phyloP scores from a whole-genome alignment of 2,888 invertebrate genomes.

The Leptopterna dolabrata region DNA sequence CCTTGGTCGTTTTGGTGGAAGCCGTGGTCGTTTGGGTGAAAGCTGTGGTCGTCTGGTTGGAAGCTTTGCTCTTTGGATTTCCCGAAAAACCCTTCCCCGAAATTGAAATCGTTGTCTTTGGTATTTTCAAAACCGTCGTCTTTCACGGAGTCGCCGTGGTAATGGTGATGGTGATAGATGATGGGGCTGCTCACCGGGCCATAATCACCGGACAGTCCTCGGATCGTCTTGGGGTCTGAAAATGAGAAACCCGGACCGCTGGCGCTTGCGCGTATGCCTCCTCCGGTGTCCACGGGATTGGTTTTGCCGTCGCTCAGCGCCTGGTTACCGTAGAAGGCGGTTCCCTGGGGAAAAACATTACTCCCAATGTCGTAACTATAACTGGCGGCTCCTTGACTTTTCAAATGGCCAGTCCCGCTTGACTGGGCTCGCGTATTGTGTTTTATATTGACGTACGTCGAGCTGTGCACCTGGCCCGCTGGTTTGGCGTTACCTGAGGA shows the following conservation, averaged over 20 bases:
- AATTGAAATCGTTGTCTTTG: background rate
- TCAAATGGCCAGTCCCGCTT: background rate
- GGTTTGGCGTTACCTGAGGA: background rate
- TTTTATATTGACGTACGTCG: slow-evolving; percentile 20
- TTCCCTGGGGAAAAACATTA: background rate
- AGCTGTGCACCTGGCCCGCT: background rate
- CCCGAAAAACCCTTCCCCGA: background rate
- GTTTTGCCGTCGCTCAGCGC: background rate
- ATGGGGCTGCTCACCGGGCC: background rate
- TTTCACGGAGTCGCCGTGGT: background rate
- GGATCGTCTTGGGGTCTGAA: background rate
- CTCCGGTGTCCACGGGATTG: background rate
- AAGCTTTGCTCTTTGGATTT: background rate
- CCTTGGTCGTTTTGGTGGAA: background rate
- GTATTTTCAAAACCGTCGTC: background rate
- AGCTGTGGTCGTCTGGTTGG: background rate
- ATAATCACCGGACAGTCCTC: background rate
- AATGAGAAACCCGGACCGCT: slow-evolving; percentile 22
- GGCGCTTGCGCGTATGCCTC: background rate
- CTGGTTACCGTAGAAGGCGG: background rate
- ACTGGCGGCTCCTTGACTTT: background rate
- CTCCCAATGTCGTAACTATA: slow-evolving; percentile 5
- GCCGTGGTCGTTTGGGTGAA: background rate
- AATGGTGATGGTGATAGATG: slow-evolving; percentile 25
- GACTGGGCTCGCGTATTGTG: slow-evolving; percentile 1